Percentiles rank a stretch among this genome's conserved stretches.
These are phyloP conservation scores for Acanthoscelides obtectus DNA, from an alignment of 2,888 invertebrate species.

Conservation along the genomic window DNA sequence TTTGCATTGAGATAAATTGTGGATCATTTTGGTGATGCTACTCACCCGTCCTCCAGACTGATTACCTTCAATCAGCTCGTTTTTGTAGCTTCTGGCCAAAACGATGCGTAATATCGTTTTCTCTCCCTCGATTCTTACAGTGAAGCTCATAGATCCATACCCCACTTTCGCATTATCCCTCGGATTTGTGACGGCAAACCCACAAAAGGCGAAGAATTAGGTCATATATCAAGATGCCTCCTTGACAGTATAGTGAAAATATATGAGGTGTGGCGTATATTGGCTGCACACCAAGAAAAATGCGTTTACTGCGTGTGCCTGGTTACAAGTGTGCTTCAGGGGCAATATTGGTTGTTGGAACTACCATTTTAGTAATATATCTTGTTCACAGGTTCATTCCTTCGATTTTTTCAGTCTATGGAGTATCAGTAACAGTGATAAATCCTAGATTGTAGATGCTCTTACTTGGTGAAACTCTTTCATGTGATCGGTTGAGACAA, in stretches of 20 bases:
- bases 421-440: too few species aligned
- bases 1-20: too few species aligned
- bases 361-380: too few species aligned
- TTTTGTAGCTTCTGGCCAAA: neutral
- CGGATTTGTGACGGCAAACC: neutral
- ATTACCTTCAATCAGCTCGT: too few species aligned
- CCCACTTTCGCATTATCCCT: neutral
- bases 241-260: neutral
- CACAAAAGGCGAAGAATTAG: neutral
- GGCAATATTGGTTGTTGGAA: neutral
- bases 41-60: too few species aligned
- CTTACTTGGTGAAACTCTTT: too few species aligned
- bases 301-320: neutral
- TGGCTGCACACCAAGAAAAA: neutral
- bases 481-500: too few species aligned
- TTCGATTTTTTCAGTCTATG: too few species aligned
- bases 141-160: neutral
- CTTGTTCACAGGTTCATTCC: too few species aligned
- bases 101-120: neutral
- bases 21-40: too few species aligned
- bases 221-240: neutral
- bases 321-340: neutral
- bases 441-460: too few species aligned
- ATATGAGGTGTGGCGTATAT: neutral
- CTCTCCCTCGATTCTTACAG: neutral